Conservation (phyloP, 2,888 invertebrate genomes). For the Amblyjoppa fuscipennis region DNA sequence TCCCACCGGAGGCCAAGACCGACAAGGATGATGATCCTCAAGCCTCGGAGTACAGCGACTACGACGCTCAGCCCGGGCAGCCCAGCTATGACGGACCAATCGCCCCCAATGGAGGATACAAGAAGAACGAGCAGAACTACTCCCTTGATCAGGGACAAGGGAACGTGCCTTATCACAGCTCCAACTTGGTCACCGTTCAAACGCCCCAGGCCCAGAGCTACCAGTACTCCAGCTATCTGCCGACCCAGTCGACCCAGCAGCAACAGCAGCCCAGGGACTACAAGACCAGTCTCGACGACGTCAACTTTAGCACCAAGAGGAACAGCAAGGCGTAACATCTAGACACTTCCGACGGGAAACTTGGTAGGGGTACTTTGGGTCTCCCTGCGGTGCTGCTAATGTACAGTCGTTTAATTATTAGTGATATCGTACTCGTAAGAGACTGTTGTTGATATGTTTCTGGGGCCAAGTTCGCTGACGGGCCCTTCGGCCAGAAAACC, state of each 20-base stretch:
- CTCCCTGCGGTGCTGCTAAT: slow-evolving; percentile 7
- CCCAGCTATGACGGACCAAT: slow-evolving; percentile 66
- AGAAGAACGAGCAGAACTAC: slow-evolving; percentile 71
- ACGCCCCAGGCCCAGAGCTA: slow-evolving; percentile 75
- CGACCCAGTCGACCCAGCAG: slow-evolving; percentile 69
- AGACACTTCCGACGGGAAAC: background rate
- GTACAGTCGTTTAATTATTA: slow-evolving; percentile 43
- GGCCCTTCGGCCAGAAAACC: slow-evolving; percentile 73
- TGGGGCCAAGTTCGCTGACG: slow-evolving; percentile 71
- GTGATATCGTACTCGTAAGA: slow-evolving; percentile 21
- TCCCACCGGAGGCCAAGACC: slow-evolving; percentile 72
- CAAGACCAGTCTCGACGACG: slow-evolving; percentile 75
- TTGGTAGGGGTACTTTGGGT: background rate
- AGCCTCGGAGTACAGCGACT: slow-evolving; percentile 75
- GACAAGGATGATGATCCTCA: slow-evolving; percentile 67
- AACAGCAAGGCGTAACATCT: slow-evolving; percentile 71
- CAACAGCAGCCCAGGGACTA: slow-evolving; percentile 68
- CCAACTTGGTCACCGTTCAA: slow-evolving; percentile 75
- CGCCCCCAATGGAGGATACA: slow-evolving; percentile 62
- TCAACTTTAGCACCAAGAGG: slow-evolving; percentile 76
- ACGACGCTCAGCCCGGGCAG: slow-evolving; percentile 71
- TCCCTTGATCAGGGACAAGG: slow-evolving; percentile 70
- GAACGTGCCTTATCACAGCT: slow-evolving; percentile 71
- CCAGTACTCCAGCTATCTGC: slow-evolving; percentile 77
- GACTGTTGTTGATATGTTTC: slow-evolving; percentile 31